A percentile compares a stretch with the other conserved stretches of the same genome.
Conservation (phyloP, 2,113 vertebrate species). For the Micronycteris hirsuta region DNA sequence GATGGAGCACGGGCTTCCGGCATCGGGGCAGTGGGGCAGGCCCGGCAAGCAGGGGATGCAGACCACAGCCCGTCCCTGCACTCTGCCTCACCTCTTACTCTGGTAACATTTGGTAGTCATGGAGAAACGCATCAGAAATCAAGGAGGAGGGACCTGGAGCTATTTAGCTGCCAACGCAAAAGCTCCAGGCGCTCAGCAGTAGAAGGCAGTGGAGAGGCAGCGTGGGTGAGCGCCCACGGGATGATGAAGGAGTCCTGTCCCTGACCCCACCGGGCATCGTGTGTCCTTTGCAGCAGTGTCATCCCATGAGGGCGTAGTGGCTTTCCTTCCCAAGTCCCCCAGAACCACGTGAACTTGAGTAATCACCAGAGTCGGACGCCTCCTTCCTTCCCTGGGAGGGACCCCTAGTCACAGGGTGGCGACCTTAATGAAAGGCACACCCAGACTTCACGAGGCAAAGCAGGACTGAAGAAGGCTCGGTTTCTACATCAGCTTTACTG, state of each 20-base stretch:
- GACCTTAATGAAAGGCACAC: not conserved
- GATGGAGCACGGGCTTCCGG: fast-evolving
- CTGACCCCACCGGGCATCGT: not conserved
- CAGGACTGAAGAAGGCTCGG: not conserved
- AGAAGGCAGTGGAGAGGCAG: not conserved
- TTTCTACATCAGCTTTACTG: not conserved
- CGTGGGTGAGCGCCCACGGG: not conserved
- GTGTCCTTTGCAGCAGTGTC: not conserved
- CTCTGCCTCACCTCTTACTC: not conserved
- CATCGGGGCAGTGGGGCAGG: fast-evolving
- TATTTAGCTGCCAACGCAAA: not conserved
- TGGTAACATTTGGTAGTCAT: not conserved
- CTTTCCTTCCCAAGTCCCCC: not conserved
- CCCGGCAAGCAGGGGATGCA: not conserved
- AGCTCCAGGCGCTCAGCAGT: not conserved
- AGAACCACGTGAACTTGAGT: not conserved
- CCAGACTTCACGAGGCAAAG: not conserved
- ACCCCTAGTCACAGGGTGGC: fast-evolving
- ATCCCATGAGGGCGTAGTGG: fast-evolving
- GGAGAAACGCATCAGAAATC: not conserved
- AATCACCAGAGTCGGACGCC: not conserved
- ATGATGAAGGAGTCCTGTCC: not conserved
- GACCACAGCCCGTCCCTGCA: not conserved
- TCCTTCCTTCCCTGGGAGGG: not conserved
- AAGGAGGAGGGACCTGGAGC: conserved; percentile 8